phyloP scores from a whole-genome alignment of 2,113 vertebrate species.

The Nannospalax galili region DNA sequence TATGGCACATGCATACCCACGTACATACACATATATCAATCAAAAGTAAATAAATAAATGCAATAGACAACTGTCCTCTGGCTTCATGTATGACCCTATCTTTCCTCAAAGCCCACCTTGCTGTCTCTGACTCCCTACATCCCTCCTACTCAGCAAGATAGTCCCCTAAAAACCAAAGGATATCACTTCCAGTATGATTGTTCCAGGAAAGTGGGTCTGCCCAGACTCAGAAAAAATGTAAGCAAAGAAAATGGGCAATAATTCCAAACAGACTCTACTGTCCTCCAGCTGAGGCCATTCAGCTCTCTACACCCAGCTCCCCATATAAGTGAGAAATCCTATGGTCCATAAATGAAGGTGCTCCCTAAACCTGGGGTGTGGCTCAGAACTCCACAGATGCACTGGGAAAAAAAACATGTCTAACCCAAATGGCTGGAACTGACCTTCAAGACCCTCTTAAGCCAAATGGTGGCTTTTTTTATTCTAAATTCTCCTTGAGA shows the following conservation, averaged over 20 bases:
- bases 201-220: neutral
- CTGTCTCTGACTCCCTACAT: neutral
- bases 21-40: neutral
- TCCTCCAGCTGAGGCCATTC: neutral
- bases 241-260: neutral
- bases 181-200: neutral
- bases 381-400: neutral
- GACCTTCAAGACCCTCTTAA: conserved; percentile 26
- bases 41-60: too few species aligned
- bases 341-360: neutral
- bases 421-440: neutral
- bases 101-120: neutral
- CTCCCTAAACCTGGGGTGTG: neutral
- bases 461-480: conserved; percentile 53
- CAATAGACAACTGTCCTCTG: neutral
- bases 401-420: neutral
- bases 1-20: neutral
- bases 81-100: neutral
- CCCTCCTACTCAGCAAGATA: neutral
- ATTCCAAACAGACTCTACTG: neutral
- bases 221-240: neutral
- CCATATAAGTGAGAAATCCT: neutral
- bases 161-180: neutral
- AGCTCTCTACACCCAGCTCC: neutral
- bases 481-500: conserved; percentile 79